Base-by-base conservation (phyloP, 2,113 vertebrate species). In the Platysternon megacephalum region DNA sequence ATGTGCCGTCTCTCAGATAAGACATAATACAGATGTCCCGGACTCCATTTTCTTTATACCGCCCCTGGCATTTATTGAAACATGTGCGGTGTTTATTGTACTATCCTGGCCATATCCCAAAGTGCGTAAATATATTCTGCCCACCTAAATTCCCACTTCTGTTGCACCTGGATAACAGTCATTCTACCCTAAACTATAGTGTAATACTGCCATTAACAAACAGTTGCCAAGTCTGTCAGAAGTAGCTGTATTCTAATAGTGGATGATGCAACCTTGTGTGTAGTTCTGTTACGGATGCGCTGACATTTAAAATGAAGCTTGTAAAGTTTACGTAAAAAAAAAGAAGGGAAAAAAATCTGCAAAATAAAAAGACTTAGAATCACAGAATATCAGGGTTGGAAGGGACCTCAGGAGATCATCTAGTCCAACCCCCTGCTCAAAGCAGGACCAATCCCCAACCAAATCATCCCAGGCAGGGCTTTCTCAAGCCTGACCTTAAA, bases 281-380 rank as follows among this genome's bases (percentile, higher is more conserved):
- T 16, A n/a, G 35, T n/a, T 68, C 19, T 68, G 13, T 39, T 72
- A 39, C 22, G 65, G 35, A 72, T 22, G 8, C 17, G 81, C 89
- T 91, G 83, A 92, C 32, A 89, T 93, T 93, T 88, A 89, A 93
- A 72, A 78, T 56, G 26, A 91, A 89, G 32, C 44, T 92, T 72
- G 11, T 91, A 22, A 19, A 46, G 49, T 86, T 97, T 95, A 89
- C 65, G 74, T 83, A 85, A n/a, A 95, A 95, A 96, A 93, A 72
- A 96, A 93, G 92, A 39, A 46, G 24, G 0, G 21, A 51, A 87
- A 88, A 86, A 96, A 94, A 87, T 2, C 5, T 55, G 61, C 87
- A 52, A 17, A 93, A 94, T 76, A 82, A 86, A 88, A 95, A 95
- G 26, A 91, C 90, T 92, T 96, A n/a, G n/a, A n/a, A n/a, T n/a